A percentile compares a stretch with the other conserved stretches of the same genome.
Evolutionary conservation across 2,888 invertebrate genomes (phyloP).

Genomic region (Matsumyia berberina): DNA sequence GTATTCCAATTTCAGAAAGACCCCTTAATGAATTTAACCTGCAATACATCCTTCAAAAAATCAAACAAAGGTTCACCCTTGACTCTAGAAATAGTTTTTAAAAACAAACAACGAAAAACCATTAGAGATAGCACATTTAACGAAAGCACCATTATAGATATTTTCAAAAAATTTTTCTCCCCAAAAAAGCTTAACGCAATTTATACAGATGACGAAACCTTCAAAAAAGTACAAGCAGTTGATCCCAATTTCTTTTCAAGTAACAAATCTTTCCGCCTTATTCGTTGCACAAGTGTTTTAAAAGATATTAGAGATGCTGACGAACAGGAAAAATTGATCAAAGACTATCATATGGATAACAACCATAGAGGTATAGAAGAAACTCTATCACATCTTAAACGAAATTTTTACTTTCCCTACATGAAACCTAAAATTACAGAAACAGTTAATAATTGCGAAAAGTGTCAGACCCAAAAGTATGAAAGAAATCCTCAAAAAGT

Average conservation of each 20-base stretch:
- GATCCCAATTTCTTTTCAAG: slow-evolving; percentile 25
- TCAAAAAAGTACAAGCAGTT: slow-evolving; percentile 45
- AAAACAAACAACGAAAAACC: slow-evolving; percentile 49
- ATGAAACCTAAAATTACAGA: slow-evolving; percentile 32
- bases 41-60: slow-evolving; percentile 36
- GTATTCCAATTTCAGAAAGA: slow-evolving; percentile 49
- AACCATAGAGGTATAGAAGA: slow-evolving; percentile 42
- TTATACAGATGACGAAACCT: slow-evolving; percentile 38
- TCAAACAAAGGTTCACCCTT: slow-evolving; percentile 11
- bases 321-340: neutral
- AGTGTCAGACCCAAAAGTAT: slow-evolving; percentile 14
- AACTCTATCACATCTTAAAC: slow-evolving; percentile 24
- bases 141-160: slow-evolving; percentile 17
- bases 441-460: slow-evolving; percentile 21
- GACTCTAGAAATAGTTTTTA: slow-evolving; percentile 35
- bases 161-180: slow-evolving; percentile 45
- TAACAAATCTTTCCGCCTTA: slow-evolving; percentile 40
- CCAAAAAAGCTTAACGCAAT: slow-evolving; percentile 55
- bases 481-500: slow-evolving; percentile 9
- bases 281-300: slow-evolving; percentile 46
- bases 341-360: slow-evolving; percentile 3
- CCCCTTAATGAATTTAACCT: slow-evolving; percentile 68
- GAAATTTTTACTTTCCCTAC: slow-evolving; percentile 31
- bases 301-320: slow-evolving; percentile 35
- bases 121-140: slow-evolving; percentile 22